phyloP scores from a whole-genome alignment of 2,113 vertebrate genomes.

The Raja brachyura region DNA sequence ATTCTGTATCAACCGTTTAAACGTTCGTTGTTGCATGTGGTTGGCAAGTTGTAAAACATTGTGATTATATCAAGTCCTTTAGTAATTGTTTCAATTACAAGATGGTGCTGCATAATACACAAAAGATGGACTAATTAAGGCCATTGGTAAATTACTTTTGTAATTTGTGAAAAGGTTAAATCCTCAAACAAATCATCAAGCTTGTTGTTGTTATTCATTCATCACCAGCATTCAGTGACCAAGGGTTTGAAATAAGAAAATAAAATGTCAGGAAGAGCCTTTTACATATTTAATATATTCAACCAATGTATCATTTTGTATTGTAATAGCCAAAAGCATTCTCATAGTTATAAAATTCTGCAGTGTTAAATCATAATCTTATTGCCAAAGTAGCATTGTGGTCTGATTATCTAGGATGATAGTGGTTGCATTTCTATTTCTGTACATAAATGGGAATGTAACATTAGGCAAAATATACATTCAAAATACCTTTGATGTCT shows the following conservation, averaged over 20 bases:
- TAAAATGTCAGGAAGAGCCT: background rate
- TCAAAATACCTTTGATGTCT: background rate
- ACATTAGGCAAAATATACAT: background rate
- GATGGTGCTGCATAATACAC: background rate
- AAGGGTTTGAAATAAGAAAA: background rate
- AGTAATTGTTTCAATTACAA: background rate
- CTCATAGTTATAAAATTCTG: background rate
- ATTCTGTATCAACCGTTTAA: no score
- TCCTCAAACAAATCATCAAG: slow-evolving; percentile 1
- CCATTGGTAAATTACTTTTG: background rate
- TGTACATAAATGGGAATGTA: no score
- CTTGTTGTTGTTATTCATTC: background rate
- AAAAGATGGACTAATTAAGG: background rate
- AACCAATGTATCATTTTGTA: background rate
- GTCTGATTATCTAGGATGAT: background rate
- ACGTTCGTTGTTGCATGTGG: background rate
- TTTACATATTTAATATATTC: slow-evolving; percentile 14
- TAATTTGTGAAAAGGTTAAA: slow-evolving; percentile 16
- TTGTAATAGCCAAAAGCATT: background rate
- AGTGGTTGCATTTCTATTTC: background rate
- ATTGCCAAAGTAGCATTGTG: background rate
- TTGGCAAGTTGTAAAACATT: background rate
- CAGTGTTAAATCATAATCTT: background rate
- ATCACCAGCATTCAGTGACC: background rate
- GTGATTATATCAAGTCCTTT: background rate